Evolutionary conservation across 64 coral and sea anemone genomes (phyloP).

Genomic region (Pocillopora damicornis): DNA sequence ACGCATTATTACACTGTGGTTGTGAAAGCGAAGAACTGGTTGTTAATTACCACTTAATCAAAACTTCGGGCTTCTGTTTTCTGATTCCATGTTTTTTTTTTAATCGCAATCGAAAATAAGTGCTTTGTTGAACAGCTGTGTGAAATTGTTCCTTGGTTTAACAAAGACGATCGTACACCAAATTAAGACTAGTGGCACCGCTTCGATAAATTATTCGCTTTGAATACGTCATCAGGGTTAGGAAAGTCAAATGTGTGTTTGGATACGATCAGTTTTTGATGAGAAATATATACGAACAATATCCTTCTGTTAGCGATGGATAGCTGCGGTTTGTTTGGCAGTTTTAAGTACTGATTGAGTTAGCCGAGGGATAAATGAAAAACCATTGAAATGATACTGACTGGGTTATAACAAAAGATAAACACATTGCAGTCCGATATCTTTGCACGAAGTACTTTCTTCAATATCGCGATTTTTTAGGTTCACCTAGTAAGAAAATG

Average conservation of each 20-base stretch:
- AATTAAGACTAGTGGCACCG: too few relatives aligned
- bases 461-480: background rate
- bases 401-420: background rate
- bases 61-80: background rate
- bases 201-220: too few relatives aligned
- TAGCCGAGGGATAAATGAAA: background rate
- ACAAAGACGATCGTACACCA: too few relatives aligned
- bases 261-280: too few relatives aligned
- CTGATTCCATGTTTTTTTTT: background rate
- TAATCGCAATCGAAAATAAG: background rate
- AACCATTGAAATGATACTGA: background rate
- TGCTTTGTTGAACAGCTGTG: background rate
- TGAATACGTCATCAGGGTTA: too few relatives aligned
- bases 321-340: too few relatives aligned
- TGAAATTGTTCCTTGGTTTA: background rate
- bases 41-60: slow-evolving; percentile 12
- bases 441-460: background rate
- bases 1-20: background rate
- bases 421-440: background rate
- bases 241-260: too few relatives aligned
- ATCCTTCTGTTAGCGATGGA: too few relatives aligned
- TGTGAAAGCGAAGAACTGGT: background rate
- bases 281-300: too few relatives aligned
- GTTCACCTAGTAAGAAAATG: background rate
- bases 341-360: too few relatives aligned